Base-by-base conservation (phyloP, 2,888 invertebrate genomes). In the Pristionchus mayeri region DNA sequence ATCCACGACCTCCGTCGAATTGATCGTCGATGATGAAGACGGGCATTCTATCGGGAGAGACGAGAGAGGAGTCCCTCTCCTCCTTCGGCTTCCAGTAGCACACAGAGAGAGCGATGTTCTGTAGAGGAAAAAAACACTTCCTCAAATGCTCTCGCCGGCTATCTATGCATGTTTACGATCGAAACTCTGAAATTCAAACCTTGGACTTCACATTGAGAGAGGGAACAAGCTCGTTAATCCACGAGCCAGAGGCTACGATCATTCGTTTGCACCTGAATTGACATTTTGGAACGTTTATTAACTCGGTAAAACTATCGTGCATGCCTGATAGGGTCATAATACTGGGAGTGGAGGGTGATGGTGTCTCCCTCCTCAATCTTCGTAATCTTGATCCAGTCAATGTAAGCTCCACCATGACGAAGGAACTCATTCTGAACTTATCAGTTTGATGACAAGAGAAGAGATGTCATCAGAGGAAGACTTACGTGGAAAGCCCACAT, bases 401-500 rank as follows among this genome's bases (percentile, higher is more conserved):
- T 83, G 34, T 87, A 27, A 0, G 81, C 34, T 24, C 89, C 89
- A 11, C 87, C 87, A 30, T 87, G 75, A 24, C 84, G 80, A 18
- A 82, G 82, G 85, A 88, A 89, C 30, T 89, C 87, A 30, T 88
- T 87, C 88, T 88, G 76, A 84, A 85, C 48, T 71, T 21, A 50
- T 52, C 78, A 79, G 21, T 79, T 44, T 16, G 52, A 52, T 75
- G 75, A 44, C 48, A 75, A 63, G 34, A 7, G 44, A 44, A 13
- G 75, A 75, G 75, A 40, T 24, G 75, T 57, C 40, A 80, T 80
- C 37, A 37, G 50, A n/a, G 27, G 18, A 16, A 34, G 24, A 34
- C 76, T 18, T 57, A 87, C 88, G 60, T 87, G 86, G 71, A 87
- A 88, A n/a, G 88, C 88, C 34, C 87, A 85, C 57, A 89, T 78